phyloP scores from a whole-genome alignment of 2,888 invertebrate genomes.

The Seira sanloemensis region DNA sequence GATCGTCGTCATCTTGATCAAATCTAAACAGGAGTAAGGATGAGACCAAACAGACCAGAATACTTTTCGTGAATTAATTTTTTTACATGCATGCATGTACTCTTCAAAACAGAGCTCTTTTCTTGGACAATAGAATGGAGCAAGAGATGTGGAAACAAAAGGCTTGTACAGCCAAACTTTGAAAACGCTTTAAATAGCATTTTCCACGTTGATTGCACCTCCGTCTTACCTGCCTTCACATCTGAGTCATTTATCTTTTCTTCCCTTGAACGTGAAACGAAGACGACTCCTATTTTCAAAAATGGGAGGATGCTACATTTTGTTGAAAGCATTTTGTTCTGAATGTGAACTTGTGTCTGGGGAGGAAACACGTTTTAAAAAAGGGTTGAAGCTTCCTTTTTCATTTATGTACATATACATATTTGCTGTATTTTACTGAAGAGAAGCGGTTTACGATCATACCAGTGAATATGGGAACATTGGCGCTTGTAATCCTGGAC shows the following conservation, averaged over 20 bases:
- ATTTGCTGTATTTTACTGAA: no score
- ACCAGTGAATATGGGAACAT: not conserved
- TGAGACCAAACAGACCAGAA: no score
- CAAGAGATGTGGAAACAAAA: no score
- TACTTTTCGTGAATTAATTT: no score
- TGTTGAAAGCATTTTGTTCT: conserved; percentile 40
- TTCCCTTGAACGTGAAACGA: conserved; percentile 56
- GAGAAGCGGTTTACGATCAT: no score
- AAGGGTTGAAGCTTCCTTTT: conserved; percentile 59
- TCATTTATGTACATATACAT: no score
- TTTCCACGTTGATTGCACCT: conserved; percentile 39
- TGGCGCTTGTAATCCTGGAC: not conserved
- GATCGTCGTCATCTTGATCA: conserved; percentile 56
- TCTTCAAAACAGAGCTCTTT: no score
- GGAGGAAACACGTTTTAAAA: conserved; percentile 46
- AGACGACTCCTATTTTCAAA: conserved; percentile 55
- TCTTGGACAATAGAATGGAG: no score
- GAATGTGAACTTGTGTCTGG: no score
- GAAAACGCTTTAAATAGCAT: conserved; percentile 26
- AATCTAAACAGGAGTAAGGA: no score
- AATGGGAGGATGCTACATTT: conserved; percentile 55
- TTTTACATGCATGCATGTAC: no score
- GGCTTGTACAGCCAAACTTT: no score
- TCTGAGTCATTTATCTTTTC: conserved; percentile 54
- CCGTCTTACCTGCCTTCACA: conserved; percentile 47